phyloP scores from a whole-genome alignment of 1,140 invertebrate species.

The Notospermus geniculatus region DNA sequence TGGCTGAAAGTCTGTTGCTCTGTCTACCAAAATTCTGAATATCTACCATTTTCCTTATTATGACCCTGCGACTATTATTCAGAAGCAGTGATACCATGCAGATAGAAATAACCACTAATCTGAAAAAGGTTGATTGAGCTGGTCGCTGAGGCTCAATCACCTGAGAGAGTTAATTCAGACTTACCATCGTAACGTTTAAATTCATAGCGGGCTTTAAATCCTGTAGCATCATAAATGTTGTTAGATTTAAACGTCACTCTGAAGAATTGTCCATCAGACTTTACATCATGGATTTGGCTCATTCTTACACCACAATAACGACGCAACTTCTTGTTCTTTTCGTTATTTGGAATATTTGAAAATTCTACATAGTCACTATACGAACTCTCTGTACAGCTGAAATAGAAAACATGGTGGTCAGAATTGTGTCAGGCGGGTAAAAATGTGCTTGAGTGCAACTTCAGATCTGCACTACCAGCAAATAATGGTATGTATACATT shows the following conservation, averaged over 20 bases:
- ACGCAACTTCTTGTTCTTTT: slow-evolving; percentile 76
- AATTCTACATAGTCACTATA: slow-evolving; percentile 93
- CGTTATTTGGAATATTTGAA: slow-evolving; percentile 78
- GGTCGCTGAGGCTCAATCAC: too few relatives aligned
- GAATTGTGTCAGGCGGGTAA: too few relatives aligned
- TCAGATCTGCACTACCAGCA: too few relatives aligned
- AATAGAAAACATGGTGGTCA: slow-evolving; percentile 29
- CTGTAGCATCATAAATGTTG: slow-evolving; percentile 85
- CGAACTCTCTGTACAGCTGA: slow-evolving; percentile 79
- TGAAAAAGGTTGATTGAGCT: too few relatives aligned
- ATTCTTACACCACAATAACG: slow-evolving; percentile 79
- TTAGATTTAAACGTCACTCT: slow-evolving; percentile 92
- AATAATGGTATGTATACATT: too few relatives aligned
- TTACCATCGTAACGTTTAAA: slow-evolving; percentile 58
- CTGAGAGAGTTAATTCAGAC: not conserved
- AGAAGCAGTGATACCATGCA: too few relatives aligned
- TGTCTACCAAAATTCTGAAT: too few relatives aligned
- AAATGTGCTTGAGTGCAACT: too few relatives aligned
- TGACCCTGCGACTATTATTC: too few relatives aligned
- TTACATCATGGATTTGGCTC: slow-evolving; percentile 58
- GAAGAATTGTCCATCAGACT: slow-evolving; percentile 89
- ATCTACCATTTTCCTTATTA: too few relatives aligned
- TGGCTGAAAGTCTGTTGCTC: too few relatives aligned
- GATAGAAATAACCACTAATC: too few relatives aligned
- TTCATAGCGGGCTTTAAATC: slow-evolving; percentile 87